Conservation (phyloP, 2,888 invertebrate species). For the Hedya salicella region DNA sequence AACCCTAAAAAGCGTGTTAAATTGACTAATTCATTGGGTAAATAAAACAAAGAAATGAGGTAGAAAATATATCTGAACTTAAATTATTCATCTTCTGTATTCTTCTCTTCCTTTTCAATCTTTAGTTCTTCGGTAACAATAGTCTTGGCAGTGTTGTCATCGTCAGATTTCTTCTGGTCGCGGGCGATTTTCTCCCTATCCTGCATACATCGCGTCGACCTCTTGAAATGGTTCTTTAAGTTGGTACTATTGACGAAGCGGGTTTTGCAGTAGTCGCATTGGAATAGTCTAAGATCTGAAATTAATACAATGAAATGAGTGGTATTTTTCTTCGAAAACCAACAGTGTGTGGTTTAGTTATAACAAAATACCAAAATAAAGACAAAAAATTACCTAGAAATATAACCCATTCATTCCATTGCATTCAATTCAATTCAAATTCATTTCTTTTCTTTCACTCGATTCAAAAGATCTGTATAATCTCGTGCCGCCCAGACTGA, state of each 20-base stretch:
- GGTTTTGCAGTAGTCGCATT: slow-evolving; percentile 58
- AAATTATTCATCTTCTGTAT: neutral
- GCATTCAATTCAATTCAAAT: too few relatives aligned
- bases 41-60: slow-evolving; percentile 6
- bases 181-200: slow-evolving; percentile 6
- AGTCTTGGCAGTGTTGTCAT: neutral
- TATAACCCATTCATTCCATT: too few relatives aligned
- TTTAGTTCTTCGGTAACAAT: slow-evolving; percentile 11
- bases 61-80: slow-evolving; percentile 2
- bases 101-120: neutral
- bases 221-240: slow-evolving; percentile 54
- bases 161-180: neutral
- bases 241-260: slow-evolving; percentile 50
- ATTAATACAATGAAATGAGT: slow-evolving; percentile 44
- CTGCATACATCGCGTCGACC: slow-evolving; percentile 48
- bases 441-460: too few relatives aligned
- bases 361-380: too few relatives aligned
- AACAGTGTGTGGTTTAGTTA: too few relatives aligned
- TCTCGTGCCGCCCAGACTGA: too few relatives aligned
- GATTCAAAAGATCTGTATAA: too few relatives aligned
- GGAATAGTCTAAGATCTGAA: slow-evolving; percentile 59
- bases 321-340: neutral
- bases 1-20: too few relatives aligned
- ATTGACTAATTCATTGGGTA: neutral
- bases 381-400: too few relatives aligned